Evolutionary conservation across 53 echinoderm and acorn worm genomes (phyloP), one percentile per base, ranked within the genome.

Genomic region (Glandiceps talaboti): DNA sequence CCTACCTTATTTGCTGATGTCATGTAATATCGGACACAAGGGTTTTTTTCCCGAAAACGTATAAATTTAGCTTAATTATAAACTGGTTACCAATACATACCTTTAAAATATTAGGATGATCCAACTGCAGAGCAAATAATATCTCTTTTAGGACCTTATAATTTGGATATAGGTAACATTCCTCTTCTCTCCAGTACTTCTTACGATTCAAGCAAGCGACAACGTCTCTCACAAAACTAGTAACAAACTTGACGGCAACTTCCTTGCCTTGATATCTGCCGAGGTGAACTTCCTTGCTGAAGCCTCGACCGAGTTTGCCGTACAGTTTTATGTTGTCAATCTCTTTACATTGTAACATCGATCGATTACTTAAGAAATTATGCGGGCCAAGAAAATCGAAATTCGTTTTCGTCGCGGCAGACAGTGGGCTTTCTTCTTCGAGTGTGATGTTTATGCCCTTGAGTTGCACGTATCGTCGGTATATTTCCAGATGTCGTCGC

Each of bases 101-200:
- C 90, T 95, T 87, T 26, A 90, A 33, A 33, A 95, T 77, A 72
- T 88, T 92, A 20, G 86, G 87, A 80, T 91, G 88, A 32, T 90
- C 76, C 1, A 96, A 81, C 79, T 96, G 92, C 83, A 92, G 74
- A 25, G 85, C 6, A 76, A 92, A 77, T 0, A 86, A 78, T 45
- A 96, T 92, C 33, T 96, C 96, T 77, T 96, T 96, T 87, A 96
- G 83, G 32, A 96, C 85, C 80, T 96, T 96, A 79, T 90, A 91
- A 29, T 92, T 88, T 26, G 96, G 92, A 77, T 88, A 89, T 79
- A 87, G 84, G 32, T 82, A 92, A 32, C 96, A 92, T 29, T 90
- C 88, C 12, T 87, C 84, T 77, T 32, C 73, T 0, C 27, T 32
- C 27, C 73, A 27, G 30, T 76, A 79, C 14, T 82, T 81, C 28